Base-by-base conservation (phyloP, 2,113 vertebrate species). In the Oplegnathus fasciatus region DNA sequence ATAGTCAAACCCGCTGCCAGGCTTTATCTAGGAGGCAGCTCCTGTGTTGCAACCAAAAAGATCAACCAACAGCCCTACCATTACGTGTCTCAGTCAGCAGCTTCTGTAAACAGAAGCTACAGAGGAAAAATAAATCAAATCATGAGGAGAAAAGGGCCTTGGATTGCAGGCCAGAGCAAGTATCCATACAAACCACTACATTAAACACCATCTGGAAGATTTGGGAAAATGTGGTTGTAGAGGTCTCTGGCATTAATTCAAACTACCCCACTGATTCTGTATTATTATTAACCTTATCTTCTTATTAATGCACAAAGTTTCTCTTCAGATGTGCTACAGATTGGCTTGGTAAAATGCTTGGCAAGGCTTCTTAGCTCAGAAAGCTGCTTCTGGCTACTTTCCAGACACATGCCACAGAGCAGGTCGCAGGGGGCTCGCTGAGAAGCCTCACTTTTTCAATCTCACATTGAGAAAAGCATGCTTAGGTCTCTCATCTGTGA, bases 401-500 rank as follows among this genome's bases (percentile, higher is more conserved):
- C 88, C 90, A 93, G 86, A 83, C 82, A 40, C 67, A 86, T 67
- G 71, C 80, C 60, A 75, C 67, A 60, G 62, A 72, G 81, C 72
- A 60, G 85, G 64, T 80, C 34, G 22, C 72, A 46, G 75, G 72
- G 71, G 75, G 69, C 30, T 69, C 32, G 57, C 62, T 81, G 68
- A 79, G 77, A 70, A 86, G 57, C 73, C 82, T 83, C 60, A 64
- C 82, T 83, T 83, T 90, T 90, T 80, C 75, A 80, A 58, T 89
- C 78, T 73, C 79, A 58, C 70, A 55, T 60, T 75, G 66, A 82
- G 70, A 48, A 70, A 75, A 79, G 82, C 81, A 77, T 57, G 90
- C 87, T 88, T 85, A 85, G 82, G 89, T 85, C 89, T 89, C 84
- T 89, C 84, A 86, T 92, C 89, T 91, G 89, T 93, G 89, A 95